phyloP scores from a whole-genome alignment of 1,140 invertebrate genomes.

The Bactericera cockerelli region DNA sequence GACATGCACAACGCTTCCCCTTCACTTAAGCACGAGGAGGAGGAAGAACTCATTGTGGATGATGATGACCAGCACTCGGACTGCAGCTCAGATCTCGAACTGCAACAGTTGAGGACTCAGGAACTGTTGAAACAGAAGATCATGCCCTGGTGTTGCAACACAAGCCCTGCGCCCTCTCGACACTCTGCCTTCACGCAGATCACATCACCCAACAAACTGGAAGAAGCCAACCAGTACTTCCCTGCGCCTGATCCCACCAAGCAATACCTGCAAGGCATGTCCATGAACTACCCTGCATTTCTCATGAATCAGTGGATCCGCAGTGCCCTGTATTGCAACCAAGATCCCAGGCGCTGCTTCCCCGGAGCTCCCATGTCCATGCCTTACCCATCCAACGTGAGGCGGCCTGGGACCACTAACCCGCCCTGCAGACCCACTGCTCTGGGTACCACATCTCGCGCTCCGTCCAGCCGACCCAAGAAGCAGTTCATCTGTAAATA shows the following conservation, averaged over 20 bases:
- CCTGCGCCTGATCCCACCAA: conserved; percentile 5
- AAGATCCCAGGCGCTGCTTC: conserved; percentile 14
- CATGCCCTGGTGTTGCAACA: conserved; percentile 11
- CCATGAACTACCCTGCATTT: conserved; percentile 15
- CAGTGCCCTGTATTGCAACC: conserved; percentile 14
- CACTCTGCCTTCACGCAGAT: conserved; percentile 14
- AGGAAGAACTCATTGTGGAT: conserved; percentile 17
- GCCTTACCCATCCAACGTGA: not conserved
- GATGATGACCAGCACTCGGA: conserved; percentile 16
- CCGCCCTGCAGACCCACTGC: conserved; percentile 1
- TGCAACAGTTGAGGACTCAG: conserved; percentile 7
- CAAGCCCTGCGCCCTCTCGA: not conserved
- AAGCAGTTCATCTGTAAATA: conserved; percentile 78
- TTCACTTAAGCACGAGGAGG: conserved; percentile 4
- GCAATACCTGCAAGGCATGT: conserved; percentile 9
- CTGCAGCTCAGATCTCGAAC: conserved; percentile 11
- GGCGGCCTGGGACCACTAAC: not conserved
- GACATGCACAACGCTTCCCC: conserved; percentile 12
- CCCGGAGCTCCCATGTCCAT: not conserved
- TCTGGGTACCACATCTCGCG: not conserved
- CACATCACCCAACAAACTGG: conserved; percentile 5
- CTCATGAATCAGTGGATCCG: conserved; percentile 20
- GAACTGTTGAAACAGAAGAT: not conserved
- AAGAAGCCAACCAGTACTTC: conserved; percentile 6
- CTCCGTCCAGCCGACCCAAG: conserved; percentile 33